These are phyloP conservation scores for Silurus asotus DNA, from an alignment of 2,113 vertebrate genomes.

Conservation along the genomic window DNA sequence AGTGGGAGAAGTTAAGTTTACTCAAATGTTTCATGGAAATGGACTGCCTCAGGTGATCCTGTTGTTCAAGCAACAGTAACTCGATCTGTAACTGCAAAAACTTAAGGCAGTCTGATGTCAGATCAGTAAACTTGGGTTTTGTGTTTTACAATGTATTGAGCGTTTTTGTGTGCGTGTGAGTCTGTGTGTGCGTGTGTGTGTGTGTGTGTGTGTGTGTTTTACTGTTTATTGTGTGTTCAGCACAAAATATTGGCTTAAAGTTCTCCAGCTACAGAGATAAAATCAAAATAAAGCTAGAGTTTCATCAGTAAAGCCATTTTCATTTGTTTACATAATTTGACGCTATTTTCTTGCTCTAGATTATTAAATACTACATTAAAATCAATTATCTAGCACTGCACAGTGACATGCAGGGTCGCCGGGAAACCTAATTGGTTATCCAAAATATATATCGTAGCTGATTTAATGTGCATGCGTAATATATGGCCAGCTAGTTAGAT, in stretches of 20 bases:
- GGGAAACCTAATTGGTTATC: neutral
- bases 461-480: neutral
- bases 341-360: constrained; percentile 6
- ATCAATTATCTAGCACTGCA: constrained; percentile 36
- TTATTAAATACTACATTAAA: constrained; percentile 19
- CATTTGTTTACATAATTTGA: neutral
- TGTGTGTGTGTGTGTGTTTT: too few relatives aligned
- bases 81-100: constrained; percentile 1
- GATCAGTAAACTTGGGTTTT: neutral
- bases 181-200: neutral
- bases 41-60: constrained; percentile 14
- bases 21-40: constrained; percentile 33
- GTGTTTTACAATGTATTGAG: constrained; percentile 12
- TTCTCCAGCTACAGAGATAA: neutral
- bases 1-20: constrained; percentile 15
- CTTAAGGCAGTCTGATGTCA: constrained; percentile 22
- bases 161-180: neutral
- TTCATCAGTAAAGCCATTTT: neutral
- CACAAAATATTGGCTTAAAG: neutral
- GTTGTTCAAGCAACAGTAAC: constrained; percentile 8
- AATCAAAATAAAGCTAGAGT: neutral
- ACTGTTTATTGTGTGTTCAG: neutral
- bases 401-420: neutral
- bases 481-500: neutral
- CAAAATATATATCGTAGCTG: neutral